phyloP scores from a whole-genome alignment of 1,140 invertebrate genomes.

The Subanguina moxae region DNA sequence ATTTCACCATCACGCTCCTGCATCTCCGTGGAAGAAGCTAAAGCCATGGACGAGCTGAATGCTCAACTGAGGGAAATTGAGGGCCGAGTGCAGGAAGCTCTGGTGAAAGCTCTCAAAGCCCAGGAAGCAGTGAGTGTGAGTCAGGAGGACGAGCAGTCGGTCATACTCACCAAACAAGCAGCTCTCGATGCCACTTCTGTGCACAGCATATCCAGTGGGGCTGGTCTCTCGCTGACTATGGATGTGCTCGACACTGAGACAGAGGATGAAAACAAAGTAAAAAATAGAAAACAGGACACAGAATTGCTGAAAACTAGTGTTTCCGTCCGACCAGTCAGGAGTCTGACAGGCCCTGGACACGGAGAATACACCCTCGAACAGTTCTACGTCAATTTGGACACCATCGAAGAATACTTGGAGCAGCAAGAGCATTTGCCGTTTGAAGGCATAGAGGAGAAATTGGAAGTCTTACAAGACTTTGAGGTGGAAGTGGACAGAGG shows the following conservation, averaged over 20 bases:
- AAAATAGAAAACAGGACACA: constrained; percentile 3
- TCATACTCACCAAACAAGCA: not conserved
- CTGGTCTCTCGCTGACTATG: constrained; percentile 46
- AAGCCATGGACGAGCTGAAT: constrained; percentile 34
- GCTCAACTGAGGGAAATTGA: constrained; percentile 30
- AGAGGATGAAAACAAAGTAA: constrained; percentile 24
- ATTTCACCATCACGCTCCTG: not conserved
- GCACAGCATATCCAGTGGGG: constrained; percentile 16
- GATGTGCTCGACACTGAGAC: constrained; percentile 48
- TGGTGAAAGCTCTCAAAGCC: constrained; percentile 22
- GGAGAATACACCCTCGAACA: constrained; percentile 29
- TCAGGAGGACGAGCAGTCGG: constrained; percentile 7
- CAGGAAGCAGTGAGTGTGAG: constrained; percentile 16
- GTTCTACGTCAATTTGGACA: constrained; percentile 34
- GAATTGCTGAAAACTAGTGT: not conserved
- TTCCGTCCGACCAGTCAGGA: not conserved
- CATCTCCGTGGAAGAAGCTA: not conserved
- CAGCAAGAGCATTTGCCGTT: constrained; percentile 32
- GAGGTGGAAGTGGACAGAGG: not conserved
- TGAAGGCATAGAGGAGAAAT: constrained; percentile 37
- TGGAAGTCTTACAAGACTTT: constrained; percentile 27
- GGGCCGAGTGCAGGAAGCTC: constrained; percentile 29
- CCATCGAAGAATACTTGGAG: constrained; percentile 43
- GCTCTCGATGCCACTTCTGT: constrained; percentile 4
- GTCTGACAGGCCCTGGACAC: not conserved